phyloP scores from a whole-genome alignment of 2,797 vertebrate species.

The Manis crassicaudata region DNA sequence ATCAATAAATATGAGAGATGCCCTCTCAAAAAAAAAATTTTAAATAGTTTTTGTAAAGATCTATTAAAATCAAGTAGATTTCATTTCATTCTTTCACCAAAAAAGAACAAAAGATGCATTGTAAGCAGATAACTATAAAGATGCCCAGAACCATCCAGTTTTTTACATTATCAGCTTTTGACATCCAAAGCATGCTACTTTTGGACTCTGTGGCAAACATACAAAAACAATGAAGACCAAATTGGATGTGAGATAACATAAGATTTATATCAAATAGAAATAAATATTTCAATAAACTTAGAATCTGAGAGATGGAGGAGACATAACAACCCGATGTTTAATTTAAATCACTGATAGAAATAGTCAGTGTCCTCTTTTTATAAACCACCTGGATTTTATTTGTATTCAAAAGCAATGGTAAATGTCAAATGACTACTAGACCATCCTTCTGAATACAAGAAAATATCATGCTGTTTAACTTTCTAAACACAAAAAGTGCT shows the following conservation, averaged over 20 bases:
- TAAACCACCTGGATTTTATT: constrained; percentile 60
- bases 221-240: constrained; percentile 27
- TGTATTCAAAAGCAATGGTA: constrained; percentile 70
- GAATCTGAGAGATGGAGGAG: constrained; percentile 9
- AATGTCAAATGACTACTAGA: constrained; percentile 71
- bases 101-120: constrained; percentile 11
- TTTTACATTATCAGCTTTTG: constrained; percentile 11
- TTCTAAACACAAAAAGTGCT: constrained; percentile 56
- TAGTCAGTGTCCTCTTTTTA: constrained; percentile 57
- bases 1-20: no score
- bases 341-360: constrained; percentile 65
- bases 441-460: constrained; percentile 64
- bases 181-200: constrained; percentile 12
- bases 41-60: constrained; percentile 35
- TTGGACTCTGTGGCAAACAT: neutral
- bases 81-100: constrained; percentile 37
- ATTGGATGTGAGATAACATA: constrained; percentile 49
- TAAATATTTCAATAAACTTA: constrained; percentile 55
- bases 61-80: constrained; percentile 27
- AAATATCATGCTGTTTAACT: constrained; percentile 65
- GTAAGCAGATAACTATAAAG: neutral
- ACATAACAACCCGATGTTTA: constrained; percentile 48
- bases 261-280: constrained; percentile 56
- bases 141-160: neutral
- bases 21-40: no score